Conservation (phyloP, 2,888 invertebrate species). For the Leptogaster cylindrica region DNA sequence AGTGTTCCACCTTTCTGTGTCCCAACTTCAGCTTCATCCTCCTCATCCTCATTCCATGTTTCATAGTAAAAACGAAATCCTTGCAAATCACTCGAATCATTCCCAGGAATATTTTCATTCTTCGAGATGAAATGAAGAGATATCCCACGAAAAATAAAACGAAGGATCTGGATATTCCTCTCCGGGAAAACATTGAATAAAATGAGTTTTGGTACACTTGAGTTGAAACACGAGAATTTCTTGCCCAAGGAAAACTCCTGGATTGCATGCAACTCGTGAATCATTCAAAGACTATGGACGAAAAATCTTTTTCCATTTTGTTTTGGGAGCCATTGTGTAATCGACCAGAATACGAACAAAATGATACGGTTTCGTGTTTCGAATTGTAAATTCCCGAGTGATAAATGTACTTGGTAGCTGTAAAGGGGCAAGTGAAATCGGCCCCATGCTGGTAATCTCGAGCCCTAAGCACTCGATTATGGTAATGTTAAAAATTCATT, state of each 20-base stretch:
- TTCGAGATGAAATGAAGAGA: conserved; percentile 24
- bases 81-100: conserved; percentile 16
- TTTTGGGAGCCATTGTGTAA: conserved; percentile 37
- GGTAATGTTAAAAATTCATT: conserved; percentile 32
- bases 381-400: conserved; percentile 51
- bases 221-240: conserved; percentile 3
- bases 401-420: conserved; percentile 48
- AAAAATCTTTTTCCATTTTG: conserved; percentile 28
- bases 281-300: conserved; percentile 39
- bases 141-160: conserved; percentile 2
- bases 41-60: too few species aligned
- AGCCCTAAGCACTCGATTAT: conserved; percentile 32
- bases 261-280: conserved; percentile 46
- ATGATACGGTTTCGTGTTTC: conserved; percentile 50
- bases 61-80: conserved; percentile 24
- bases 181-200: conserved; percentile 8
- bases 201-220: conserved; percentile 25
- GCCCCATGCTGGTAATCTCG: conserved; percentile 22
- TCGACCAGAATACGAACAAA: conserved; percentile 39
- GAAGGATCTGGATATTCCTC: too few species aligned
- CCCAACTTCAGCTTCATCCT: too few species aligned
- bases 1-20: too few species aligned
- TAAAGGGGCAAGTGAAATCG: conserved; percentile 26
- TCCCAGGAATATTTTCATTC: conserved; percentile 16
- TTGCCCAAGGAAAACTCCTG: conserved; percentile 25